Evolutionary conservation across 2,888 invertebrate species (phyloP), one percentile per base, ranked within the genome.

Genomic region (Drosophila diplacantha): DNA sequence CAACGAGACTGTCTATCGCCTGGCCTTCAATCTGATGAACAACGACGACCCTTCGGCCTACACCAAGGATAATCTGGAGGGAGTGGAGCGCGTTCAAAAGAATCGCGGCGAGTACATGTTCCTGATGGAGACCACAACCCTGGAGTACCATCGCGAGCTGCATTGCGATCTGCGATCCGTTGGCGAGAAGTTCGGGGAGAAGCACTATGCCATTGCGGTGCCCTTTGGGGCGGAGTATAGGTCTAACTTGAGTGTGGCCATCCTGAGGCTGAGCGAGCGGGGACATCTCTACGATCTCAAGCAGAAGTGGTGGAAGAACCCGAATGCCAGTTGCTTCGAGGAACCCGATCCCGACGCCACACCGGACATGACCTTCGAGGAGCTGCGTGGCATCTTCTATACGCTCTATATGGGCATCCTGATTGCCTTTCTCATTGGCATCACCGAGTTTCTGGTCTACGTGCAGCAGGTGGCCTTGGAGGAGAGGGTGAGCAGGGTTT

Each of bases 191-290:
- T 90, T 98, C 50, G 97, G 97, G 84, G 93, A 94, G 46, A 97
- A 97, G 86, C 97, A 96, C 79, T 98, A 97, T 85, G 97, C 97
- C 24, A 96, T 98, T 64, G 98, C 96, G 0, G 93, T 96, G 90
- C 95, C 95, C 9, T 93, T 94, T 83, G 93, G 85, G 0, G 85
- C 94, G 0, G 93, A 92, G 0, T 95, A 94, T 81, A 90, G 95
- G 24, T 94, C 93, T 0, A 90, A 91, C 12, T 92, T 98, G 32
- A 97, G 95, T 81, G 94, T 94, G 58, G 96, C 96, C 3, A 95
- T 99, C 41, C 88, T 98, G n/a, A 93, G 93, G 87, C 90, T 99
- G 65, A 97, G 97, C 85, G 98, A 99, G 88, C 93, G 92, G 58
- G 97, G 97, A 0, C 90, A 91, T 66, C 90, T 98, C 31, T 93